These are phyloP conservation scores for Brachirus orientalis DNA, from an alignment of 2,113 vertebrate species.

Conservation along the genomic window DNA sequence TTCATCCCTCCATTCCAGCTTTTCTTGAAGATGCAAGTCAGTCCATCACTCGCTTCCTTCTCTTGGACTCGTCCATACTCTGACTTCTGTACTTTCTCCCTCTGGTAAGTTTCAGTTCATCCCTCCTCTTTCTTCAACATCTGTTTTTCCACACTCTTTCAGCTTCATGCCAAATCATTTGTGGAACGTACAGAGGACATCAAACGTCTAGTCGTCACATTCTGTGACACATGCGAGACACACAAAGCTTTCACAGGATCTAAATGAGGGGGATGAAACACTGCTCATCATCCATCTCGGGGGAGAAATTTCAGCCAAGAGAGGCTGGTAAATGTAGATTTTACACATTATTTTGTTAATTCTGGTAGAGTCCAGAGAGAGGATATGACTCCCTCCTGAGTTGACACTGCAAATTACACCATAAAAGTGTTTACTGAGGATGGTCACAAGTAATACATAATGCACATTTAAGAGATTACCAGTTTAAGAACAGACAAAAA, in stretches of 20 bases:
- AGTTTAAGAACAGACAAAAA: slow-evolving; percentile 1
- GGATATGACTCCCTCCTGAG: slow-evolving; percentile 14
- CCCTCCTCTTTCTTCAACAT: neutral
- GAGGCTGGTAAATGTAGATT: slow-evolving; percentile 15
- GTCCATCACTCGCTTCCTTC: slow-evolving; percentile 15
- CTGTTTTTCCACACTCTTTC: neutral
- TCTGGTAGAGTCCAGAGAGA: neutral
- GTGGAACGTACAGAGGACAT: slow-evolving; percentile 3
- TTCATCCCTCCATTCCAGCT: slow-evolving; percentile 39
- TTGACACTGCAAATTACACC: slow-evolving; percentile 9
- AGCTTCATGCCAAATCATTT: slow-evolving; percentile 14
- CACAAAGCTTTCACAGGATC: slow-evolving; percentile 3
- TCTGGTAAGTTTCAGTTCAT: slow-evolving; percentile 22
- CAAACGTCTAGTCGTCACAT: slow-evolving; percentile 4
- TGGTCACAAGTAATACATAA: slow-evolving; percentile 2
- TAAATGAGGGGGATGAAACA: neutral
- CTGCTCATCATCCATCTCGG: neutral
- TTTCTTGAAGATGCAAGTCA: slow-evolving; percentile 6
- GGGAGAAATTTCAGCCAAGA: slow-evolving; percentile 7
- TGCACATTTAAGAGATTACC: neutral
- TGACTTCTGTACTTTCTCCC: neutral
- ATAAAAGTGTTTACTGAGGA: neutral
- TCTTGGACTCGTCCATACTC: slow-evolving; percentile 7
- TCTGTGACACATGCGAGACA: neutral
- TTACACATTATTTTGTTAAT: slow-evolving; percentile 15